Base-by-base conservation (phyloP, 2,797 vertebrate species). In the Melanotaenia parkinsoni region DNA sequence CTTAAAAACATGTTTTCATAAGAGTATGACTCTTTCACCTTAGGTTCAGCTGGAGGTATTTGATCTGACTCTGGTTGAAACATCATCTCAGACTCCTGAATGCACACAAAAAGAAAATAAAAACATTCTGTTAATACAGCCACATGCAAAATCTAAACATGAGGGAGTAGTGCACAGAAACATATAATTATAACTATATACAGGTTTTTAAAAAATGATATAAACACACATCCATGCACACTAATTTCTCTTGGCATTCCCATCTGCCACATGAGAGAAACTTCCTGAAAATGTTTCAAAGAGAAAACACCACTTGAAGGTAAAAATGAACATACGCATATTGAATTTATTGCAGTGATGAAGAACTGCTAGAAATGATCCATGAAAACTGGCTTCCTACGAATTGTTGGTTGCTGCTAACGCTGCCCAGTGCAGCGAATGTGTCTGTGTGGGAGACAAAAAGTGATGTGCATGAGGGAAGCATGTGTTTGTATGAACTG, bases 21-120 rank as follows among this genome's bases (percentile, higher is more conserved):
- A 3, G 37, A 30, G 12, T 67, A 28, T 20, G 54, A 3, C 57
- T 67, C 3, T 60, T 77, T 89, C 24, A 95, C 94, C 86, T 89
- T 92, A 11, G 84, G 80, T 66, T 89, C 82, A 67, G n/a, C 63
- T 33, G 86, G 80, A 67, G 82, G 89, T 51, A 87, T 84, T 77
- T 94, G 94, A 80, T 95, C 93, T 1, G 92, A 94, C 83, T 95
- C 93, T 8, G 92, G 92, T 30, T 94, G 83, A 67, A 92, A 88
- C 85, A 91, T 86, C 84, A 84, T 92, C 70, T 86, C 91, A 3
- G 81, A 87, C 57, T 94, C 89, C 95, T 95, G 75, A 9, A 56
- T 8, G 18, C 24, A 63, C 16, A 74, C 30, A 67, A 63, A 75
- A 63, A 0, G 30, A 30, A 20, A 24, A n/a, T 6, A 40, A 2